Evolutionary conservation across 2,113 vertebrate genomes (phyloP).

Genomic region (Rhinopithecus roxellana): DNA sequence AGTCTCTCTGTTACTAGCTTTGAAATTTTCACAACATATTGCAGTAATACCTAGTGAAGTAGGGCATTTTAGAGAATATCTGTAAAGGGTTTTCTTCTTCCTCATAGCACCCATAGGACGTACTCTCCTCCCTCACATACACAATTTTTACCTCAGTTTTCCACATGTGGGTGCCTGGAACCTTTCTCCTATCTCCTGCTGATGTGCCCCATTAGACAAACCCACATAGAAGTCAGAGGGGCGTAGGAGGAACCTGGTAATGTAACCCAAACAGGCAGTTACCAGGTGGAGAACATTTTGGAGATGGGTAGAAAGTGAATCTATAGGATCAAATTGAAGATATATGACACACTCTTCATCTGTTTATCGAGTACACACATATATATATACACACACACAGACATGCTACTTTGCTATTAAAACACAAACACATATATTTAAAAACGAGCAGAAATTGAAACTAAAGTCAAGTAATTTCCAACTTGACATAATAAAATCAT

Average conservation of each 20-base stretch:
- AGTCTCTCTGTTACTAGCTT: not conserved
- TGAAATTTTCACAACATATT: not conserved
- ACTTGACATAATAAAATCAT: not conserved
- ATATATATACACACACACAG: not conserved
- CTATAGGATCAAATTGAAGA: not conserved
- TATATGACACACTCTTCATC: not conserved
- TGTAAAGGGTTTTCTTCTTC: not conserved
- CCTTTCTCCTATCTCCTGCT: not conserved
- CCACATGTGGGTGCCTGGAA: not conserved
- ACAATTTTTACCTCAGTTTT: not conserved
- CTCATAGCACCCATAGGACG: not conserved
- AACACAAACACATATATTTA: not conserved
- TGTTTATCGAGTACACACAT: not conserved
- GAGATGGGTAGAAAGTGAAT: not conserved
- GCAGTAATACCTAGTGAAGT: not conserved
- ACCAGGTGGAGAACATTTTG: not conserved
- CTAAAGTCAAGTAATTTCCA: not conserved
- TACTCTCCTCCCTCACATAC: not conserved
- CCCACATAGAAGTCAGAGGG: not conserved
- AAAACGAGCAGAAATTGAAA: not conserved
- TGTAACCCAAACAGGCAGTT: not conserved
- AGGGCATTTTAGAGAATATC: not conserved
- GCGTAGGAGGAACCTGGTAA: not conserved
- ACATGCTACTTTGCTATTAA: not conserved
- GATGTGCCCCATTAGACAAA: not conserved